Evolutionary conservation across 2,888 invertebrate genomes (phyloP), one percentile per base, ranked within the genome.

Genomic region (Archips crataeganus): DNA sequence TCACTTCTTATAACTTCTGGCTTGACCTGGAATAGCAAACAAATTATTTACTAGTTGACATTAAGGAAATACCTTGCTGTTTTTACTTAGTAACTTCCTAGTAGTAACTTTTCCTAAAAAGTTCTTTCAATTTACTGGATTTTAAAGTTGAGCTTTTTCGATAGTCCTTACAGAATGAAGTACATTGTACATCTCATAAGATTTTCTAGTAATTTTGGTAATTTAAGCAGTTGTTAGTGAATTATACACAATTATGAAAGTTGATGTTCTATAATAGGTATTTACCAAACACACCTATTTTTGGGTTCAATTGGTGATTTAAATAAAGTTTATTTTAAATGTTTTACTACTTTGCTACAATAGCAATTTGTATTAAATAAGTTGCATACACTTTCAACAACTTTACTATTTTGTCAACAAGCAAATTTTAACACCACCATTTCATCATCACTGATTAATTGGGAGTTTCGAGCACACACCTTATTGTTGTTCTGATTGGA

Each of bases 1-100:
- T 63, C 23, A 42, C 9, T 49, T 63, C 70, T 71, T 59, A 67
- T 63, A 72, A 65, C 59, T 62, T 68, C 64, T 60, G 9, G 39
- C 11, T 61, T 74, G 39, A 59, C 34, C 69, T 67, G 62, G 6
- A 69, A 70, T 61, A 6, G 13, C 32, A 47, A 34, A 47, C 8
- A 47, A 63, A 6, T 8, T 57, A 57, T 32, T 11, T 4, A 57
- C 9, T 54, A 54, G 9, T 23, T 54, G 3, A 0, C 3, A 10
- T 9, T 32, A 54, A 8, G 54, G 8, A 54, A 54, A 23, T 23
- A 15, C 2, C 15, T 51, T 51, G 51, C 32, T 57, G 32, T 57
- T 11, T 11, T 34, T 15, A 54, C 39, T 6, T 6, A 39, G 6
- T 39, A 39, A 39, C 39, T 39, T 39, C 39, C 36, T 36, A 36